Base-by-base conservation (phyloP, 2,113 vertebrate species). In the Cyprinodon variegatus region DNA sequence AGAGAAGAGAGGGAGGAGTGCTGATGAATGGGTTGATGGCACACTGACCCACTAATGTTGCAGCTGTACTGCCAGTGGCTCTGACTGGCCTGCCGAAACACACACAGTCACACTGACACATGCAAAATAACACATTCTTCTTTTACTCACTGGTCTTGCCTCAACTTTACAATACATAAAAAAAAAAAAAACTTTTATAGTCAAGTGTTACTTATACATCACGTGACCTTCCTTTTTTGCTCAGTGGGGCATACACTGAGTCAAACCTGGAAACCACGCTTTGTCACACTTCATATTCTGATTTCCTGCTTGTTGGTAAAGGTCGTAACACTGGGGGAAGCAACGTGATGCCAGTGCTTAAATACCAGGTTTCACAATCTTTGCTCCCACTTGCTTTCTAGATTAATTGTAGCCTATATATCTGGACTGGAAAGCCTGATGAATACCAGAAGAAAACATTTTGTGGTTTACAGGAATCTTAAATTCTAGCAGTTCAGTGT, bases 11-110 rank as follows among this genome's bases (percentile, higher is more conserved):
- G 78, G 71, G 74, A 87, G 83, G 84, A 84, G 81, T 86, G 85
- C 84, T 85, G 92, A 93, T 91, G 89, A 92, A 94, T 91, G 89
- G 79, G n/a, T 78, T 76, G 89, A 92, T 93, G 94, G 91, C 92
- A 94, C 87, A 95, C 93, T 95, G 93, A 94, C 94, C 94, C 93
- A 94, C 87, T 94, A 93, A 91, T 89, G 79, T 85, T 89, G 85
- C 88, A 86, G 74, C 80, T 89, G 89, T 74, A 88, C 78, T 75
- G 91, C 92, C 91, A 90, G 63, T 92, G 88, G 91, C 87, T 87
- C 74, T 60, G 72, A 75, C 74, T 86, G 90, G 83, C 90, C 85
- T 83, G 81, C 38, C 88, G 82, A 90, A 78, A 70, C 70, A 81
- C 75, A 69, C 77, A 79, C 59, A 50, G 79, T 13, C 67, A 73